Evolutionary conservation across 2,113 vertebrate genomes (phyloP).

Genomic region (Rhinichthys klamathensis): DNA sequence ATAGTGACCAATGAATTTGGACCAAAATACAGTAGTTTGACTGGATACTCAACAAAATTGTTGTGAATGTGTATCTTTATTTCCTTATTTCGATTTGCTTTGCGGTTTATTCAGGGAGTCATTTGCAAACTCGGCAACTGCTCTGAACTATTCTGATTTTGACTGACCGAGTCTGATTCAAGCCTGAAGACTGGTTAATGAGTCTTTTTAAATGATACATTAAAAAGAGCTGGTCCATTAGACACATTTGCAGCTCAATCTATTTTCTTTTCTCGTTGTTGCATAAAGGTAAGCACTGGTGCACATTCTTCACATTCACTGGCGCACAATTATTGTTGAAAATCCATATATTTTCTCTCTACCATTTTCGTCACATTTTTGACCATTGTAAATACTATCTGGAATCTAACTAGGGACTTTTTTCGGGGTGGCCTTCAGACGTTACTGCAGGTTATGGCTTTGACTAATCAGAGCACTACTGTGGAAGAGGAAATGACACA

Average conservation of each 20-base stretch:
- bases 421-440: not conserved
- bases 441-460: slow-evolving; percentile 51
- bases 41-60: not conserved
- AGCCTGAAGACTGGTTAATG: not conserved
- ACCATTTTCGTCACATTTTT: not conserved
- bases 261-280: not conserved
- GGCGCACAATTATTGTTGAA: not conserved
- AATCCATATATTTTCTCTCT: not conserved
- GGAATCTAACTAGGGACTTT: not conserved
- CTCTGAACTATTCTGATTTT: not conserved
- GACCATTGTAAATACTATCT: not conserved
- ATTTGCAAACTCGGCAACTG: not conserved
- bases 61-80: not conserved
- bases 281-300: not conserved
- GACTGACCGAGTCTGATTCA: not conserved
- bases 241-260: not conserved
- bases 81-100: not conserved
- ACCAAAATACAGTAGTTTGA: not conserved
- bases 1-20: not conserved
- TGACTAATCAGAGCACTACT: slow-evolving; percentile 56
- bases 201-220: not conserved
- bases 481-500: slow-evolving; percentile 62
- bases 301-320: not conserved
- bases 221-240: not conserved
- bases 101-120: not conserved